Percentiles rank a stretch among this genome's conserved stretches.
phyloP scores from a whole-genome alignment of 2,797 vertebrate genomes.

The Nothura maculosa region DNA sequence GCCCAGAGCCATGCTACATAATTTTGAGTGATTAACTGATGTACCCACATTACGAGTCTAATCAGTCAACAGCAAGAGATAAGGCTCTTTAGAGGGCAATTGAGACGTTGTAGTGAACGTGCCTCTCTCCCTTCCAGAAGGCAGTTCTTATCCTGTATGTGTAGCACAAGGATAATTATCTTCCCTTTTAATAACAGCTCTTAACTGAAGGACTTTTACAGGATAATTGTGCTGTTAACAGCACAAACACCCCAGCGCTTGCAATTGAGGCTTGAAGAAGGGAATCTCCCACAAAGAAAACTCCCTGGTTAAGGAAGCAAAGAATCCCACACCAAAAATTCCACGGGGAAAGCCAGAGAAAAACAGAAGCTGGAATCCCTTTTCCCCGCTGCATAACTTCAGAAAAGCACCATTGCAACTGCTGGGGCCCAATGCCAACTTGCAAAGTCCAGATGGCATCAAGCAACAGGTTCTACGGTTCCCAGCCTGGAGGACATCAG shows the following conservation, averaged over 20 bases:
- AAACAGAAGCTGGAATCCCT: slow-evolving; percentile 5
- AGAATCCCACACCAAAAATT: neutral
- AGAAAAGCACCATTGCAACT: neutral
- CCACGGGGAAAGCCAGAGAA: neutral
- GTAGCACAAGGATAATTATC: neutral
- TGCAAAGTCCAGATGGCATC: neutral
- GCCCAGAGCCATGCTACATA: neutral
- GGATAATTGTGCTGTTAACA: neutral
- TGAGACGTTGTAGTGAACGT: neutral
- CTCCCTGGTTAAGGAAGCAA: slow-evolving; percentile 21
- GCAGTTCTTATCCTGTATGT: neutral
- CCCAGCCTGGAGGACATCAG: neutral
- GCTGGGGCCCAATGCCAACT: neutral
- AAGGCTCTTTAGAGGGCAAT: neutral
- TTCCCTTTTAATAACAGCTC: neutral
- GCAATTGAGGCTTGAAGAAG: neutral
- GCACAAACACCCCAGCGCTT: neutral
- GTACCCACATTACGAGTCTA: neutral
- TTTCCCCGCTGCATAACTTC: neutral
- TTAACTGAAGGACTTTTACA: neutral
- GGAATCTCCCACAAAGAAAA: neutral
- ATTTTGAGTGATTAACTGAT: neutral
- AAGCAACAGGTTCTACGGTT: neutral
- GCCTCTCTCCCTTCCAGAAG: neutral
- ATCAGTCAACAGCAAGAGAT: neutral